Evolutionary conservation across 2,888 invertebrate genomes (phyloP), one percentile per base, ranked within the genome.

Genomic region (Drosophila kokeensis): DNA sequence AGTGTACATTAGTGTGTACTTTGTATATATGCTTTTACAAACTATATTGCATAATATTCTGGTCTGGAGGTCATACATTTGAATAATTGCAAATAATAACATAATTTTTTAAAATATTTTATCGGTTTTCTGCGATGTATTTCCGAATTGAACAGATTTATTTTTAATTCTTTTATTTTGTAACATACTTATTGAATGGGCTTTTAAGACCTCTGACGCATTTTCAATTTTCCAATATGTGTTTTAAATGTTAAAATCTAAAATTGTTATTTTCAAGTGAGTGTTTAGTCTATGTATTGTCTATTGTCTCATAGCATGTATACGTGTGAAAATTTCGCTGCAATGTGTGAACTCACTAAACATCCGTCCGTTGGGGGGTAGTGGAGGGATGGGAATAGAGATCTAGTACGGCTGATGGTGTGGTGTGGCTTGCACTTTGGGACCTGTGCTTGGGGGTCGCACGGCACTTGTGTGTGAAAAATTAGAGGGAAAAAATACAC

Each of bases 241-340:
- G 18, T 8, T 40, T 42, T 6, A 13, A 57, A 15, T 42, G n/a
- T 21, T 3, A 21, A 21, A 11, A 29, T 7, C 4, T 27, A n/a
- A 18, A 27, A 10, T 27, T 13, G n/a, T 27, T 54, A 7, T 27
- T 27, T 54, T 24, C 34, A 18, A 18, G 13, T 27, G 27, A 8
- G 1, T 10, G 6, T 57, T 32, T n/a, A 11, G 8, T 24, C 45
- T 15, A 15, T 7, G 7, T 24, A 64, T 24, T 68, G 27, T 57
- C 38, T 60, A 13, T 45, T 64, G 76, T 79, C 45, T 55, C 79
- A 49, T 61, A 62, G 54, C 71, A 53, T 66, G 52, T 65, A 60
- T 81, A 81, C 84, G 83, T 87, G 88, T 87, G 87, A 87, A 87
- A 81, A 78, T 77, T 67, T 60, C 67, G 63, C 36, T 64, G 73